Evolutionary conservation across 2,888 invertebrate genomes (phyloP), one percentile per base, ranked within the genome.

Genomic region (Diarsia dahlii): DNA sequence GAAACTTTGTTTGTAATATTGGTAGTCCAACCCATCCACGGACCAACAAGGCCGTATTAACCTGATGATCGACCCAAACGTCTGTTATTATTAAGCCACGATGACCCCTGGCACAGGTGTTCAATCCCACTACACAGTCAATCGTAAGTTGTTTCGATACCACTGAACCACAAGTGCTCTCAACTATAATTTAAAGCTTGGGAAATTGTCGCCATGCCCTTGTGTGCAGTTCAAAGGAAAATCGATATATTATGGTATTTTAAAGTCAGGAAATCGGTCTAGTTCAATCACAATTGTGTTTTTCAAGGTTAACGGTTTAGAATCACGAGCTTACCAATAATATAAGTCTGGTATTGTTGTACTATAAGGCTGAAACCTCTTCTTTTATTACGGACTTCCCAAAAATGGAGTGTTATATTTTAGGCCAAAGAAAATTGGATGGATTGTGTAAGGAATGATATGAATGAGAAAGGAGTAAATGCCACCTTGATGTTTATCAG

Each of bases 241-340:
- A 87, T 87, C 86, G 70, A 87, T 87, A 81, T 0, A 58, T 66
- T 63, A 65, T 79, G 28, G 23, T 66, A 58, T 73, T 84, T 71
- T 48, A 77, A 64, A 65, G 20, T 72, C 60, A 75, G 80, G 65
- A 64, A 80, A 73, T 71, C 12, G 50, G n/a, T 58, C 66, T 50
- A 28, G 60, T 66, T 80, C 78, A 65, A 80, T 80, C 67, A 46
- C 58, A 28, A 20, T 73, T 56, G 66, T 63, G 56, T 12, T 63
- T 80, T 45, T 67, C 70, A 54, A 8, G 45, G 81, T 69, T 68
- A 64, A 80, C 34, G 23, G 52, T 34, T 66, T 23, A 13, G 2
- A 66, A 10, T 3, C 81, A 84, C 68, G 84, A 60, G 23, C 9
- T 9, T 64, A 3, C 2, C n/a, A n/a, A 2, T 15, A 39, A 15